phyloP scores from a whole-genome alignment of 2,113 vertebrate species.

The Ascaphus truei region DNA sequence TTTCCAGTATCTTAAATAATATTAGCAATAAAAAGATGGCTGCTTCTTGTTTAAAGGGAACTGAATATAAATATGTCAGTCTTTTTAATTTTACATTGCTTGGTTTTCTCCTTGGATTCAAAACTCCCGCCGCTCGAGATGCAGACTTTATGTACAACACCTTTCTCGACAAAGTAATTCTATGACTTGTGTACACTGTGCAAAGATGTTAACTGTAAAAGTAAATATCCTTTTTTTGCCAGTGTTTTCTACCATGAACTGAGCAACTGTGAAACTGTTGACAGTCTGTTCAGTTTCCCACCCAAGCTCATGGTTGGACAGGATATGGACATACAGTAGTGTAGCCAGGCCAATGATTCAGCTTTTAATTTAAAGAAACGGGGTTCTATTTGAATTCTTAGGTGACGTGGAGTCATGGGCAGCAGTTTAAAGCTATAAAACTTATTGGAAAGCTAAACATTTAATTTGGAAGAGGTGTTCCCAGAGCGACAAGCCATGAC shows the following conservation, averaged over 20 bases:
- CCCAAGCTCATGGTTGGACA: conserved; percentile 4
- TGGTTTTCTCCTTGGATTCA: too few species aligned
- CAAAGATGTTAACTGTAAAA: not conserved
- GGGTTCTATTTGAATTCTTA: not conserved
- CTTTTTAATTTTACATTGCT: too few species aligned
- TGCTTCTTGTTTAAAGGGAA: too few species aligned
- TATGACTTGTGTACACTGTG: too few species aligned
- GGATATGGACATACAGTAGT: not conserved
- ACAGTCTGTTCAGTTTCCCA: conserved; percentile 7
- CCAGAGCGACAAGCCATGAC: conserved; percentile 9
- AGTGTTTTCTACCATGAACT: not conserved
- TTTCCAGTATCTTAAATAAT: too few species aligned
- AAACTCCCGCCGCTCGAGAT: too few species aligned
- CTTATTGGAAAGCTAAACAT: conserved; percentile 13
- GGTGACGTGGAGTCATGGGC: not conserved
- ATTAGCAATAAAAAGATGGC: too few species aligned
- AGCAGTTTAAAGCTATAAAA: not conserved
- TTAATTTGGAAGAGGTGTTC: conserved; percentile 24
- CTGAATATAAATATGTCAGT: too few species aligned
- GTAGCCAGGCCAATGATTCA: conserved; percentile 1
- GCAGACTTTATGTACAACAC: too few species aligned
- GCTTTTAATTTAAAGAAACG: not conserved
- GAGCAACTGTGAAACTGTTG: conserved; percentile 4
- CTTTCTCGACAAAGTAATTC: too few species aligned
- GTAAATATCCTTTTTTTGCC: not conserved